Percentiles rank a stretch among this genome's conserved stretches.
These are phyloP conservation scores for Adelognathus sp. DNA, from an alignment of 2,888 invertebrate species.

Conservation along the genomic window DNA sequence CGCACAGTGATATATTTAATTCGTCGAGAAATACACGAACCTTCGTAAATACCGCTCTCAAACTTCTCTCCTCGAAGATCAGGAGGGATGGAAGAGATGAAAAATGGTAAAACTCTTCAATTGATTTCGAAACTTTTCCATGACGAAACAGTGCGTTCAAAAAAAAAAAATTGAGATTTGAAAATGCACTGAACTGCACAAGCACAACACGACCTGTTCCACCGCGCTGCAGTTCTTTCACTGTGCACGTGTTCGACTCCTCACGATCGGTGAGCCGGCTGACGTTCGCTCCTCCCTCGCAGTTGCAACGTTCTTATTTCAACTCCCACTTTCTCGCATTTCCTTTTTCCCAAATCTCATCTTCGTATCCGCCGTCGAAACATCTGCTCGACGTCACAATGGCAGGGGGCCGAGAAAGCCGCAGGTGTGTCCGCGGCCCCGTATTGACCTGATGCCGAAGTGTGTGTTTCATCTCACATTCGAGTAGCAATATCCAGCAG, in stretches of 20 bases:
- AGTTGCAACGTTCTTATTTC: slow-evolving; percentile 39
- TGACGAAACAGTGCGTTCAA: neutral
- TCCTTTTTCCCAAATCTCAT: slow-evolving; percentile 34
- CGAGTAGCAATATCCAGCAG: slow-evolving; percentile 43
- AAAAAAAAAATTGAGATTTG: neutral
- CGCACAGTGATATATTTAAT: neutral
- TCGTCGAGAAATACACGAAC: neutral
- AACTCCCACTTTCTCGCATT: slow-evolving; percentile 5
- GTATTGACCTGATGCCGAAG: slow-evolving; percentile 55
- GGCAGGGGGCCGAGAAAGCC: slow-evolving; percentile 10
- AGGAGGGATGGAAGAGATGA: neutral
- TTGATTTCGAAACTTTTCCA: neutral
- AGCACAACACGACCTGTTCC: neutral
- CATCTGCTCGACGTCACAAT: slow-evolving; percentile 53
- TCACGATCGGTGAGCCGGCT: neutral
- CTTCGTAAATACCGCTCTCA: neutral
- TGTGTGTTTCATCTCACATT: slow-evolving; percentile 20
- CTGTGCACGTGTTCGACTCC: slow-evolving; percentile 12
- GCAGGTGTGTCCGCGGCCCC: slow-evolving; percentile 39
- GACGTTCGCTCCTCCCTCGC: slow-evolving; percentile 1
- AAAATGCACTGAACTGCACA: neutral
- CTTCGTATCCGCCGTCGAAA: slow-evolving; percentile 12
- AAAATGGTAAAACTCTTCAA: neutral
- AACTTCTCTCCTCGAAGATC: neutral
- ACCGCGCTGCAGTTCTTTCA: neutral